Evolutionary conservation across 1,140 invertebrate species (phyloP), one percentile per base, ranked within the genome.

Genomic region (Hestina assimilis): DNA sequence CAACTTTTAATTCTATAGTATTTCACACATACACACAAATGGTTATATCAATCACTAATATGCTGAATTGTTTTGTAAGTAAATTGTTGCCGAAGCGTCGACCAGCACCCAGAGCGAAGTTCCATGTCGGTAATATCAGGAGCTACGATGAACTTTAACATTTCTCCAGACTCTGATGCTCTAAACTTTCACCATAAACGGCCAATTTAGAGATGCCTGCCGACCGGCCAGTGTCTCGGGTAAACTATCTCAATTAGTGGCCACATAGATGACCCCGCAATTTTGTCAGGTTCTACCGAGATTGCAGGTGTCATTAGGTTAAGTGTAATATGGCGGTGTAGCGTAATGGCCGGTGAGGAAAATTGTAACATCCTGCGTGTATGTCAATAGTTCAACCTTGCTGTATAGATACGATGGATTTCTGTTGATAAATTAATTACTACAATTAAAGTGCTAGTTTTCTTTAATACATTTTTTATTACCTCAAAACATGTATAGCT

Each of bases 241-340:
- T 74, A 81, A 85, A 83, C 82, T 82, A 83, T 87, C 84, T 87
- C 84, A 87, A 87, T 87, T 85, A 87, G 84, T 71, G 73, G 67
- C 72, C 71, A 66, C 70, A 80, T 79, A 75, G 82, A 85, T 84
- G 84, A 87, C 82, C 80, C 74, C 68, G 77, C 69, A 80, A 84
- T 87, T 87, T 83, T 66, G 79, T 70, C 76, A 75, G 76, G 68
- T 74, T 72, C 71, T 66, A 71, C 63, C 59, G 63, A 74, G 74
- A 80, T 83, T 80, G 72, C 70, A 42, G 63, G 63, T 67, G 70
- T 69, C 81, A 79, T 80, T 75, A 76, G 80, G 70, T 74, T 83
- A 79, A 83, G 73, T 78, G 75, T 70, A 75, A 71, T 51, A 66
- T 66, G 58, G 56, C 65, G 57, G 62, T 63, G 56, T 54, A 50